Conservation (phyloP, 2,797 vertebrate species). For the Astyanax mexicanus region DNA sequence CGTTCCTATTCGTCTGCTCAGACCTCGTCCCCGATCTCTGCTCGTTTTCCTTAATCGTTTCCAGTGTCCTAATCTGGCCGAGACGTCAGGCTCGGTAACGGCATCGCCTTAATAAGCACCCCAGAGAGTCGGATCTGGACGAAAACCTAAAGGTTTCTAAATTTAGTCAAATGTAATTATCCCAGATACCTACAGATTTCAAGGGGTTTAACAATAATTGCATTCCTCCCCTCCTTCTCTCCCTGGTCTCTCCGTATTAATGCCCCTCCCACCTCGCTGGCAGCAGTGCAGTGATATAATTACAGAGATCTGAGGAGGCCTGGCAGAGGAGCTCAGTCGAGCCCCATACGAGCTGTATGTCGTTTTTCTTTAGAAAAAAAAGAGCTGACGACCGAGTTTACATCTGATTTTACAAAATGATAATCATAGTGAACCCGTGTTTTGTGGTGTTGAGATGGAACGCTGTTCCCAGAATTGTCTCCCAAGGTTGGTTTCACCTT, state of each 20-base stretch:
- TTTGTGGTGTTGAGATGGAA: conserved; percentile 62
- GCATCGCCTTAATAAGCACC: conserved; percentile 19
- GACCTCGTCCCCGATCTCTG: conserved; percentile 6
- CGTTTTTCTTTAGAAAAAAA: conserved; percentile 53
- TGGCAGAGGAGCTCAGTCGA: conserved; percentile 34
- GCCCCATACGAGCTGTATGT: conserved; percentile 44
- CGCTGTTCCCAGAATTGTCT: conserved; percentile 59
- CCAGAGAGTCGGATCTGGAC: conserved; percentile 8
- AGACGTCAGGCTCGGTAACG: conserved; percentile 14
- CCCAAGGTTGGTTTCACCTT: conserved; percentile 55
- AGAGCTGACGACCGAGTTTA: conserved; percentile 62
- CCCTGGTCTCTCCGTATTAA: conserved; percentile 23
- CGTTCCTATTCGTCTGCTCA: neutral
- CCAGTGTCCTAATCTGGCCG: conserved; percentile 23
- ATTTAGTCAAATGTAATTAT: conserved; percentile 65
- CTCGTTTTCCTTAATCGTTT: conserved; percentile 2
- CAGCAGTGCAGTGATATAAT: conserved; percentile 68
- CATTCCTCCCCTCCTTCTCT: conserved; percentile 39
- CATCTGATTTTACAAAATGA: conserved; percentile 47
- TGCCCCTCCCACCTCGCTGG: neutral
- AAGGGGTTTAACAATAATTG: conserved; percentile 56
- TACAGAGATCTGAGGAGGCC: conserved; percentile 62
- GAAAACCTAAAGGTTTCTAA: conserved; percentile 43
- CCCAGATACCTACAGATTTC: conserved; percentile 57
- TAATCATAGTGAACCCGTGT: conserved; percentile 70